Evolutionary conservation across 2,797 vertebrate species (phyloP).

Genomic region (Aphelocoma californica): DNA sequence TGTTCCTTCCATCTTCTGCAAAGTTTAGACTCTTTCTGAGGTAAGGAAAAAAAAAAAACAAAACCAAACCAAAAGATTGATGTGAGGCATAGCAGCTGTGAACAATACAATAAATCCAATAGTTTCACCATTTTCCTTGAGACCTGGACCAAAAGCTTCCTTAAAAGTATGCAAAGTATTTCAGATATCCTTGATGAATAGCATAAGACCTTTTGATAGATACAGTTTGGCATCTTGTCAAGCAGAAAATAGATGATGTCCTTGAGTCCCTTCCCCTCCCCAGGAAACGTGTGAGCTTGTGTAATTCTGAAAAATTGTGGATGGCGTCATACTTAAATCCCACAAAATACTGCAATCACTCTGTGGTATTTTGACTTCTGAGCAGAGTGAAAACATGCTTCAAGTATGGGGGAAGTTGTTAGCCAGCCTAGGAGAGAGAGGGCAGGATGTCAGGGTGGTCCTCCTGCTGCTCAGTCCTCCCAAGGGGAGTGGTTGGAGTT

Average conservation of each 20-base stretch:
- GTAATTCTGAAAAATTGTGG: constrained; percentile 55
- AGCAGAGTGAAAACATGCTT: constrained; percentile 1
- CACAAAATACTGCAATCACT: constrained; percentile 46
- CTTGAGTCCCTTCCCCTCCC: not conserved
- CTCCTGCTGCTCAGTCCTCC: not conserved
- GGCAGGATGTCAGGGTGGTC: not conserved
- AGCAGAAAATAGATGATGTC: constrained; percentile 22
- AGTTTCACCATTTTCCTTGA: not conserved
- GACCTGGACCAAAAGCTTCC: not conserved
- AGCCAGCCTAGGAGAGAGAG: not conserved
- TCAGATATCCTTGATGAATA: not conserved
- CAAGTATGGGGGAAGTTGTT: not conserved
- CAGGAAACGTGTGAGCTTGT: constrained; percentile 55
- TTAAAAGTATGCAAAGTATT: not conserved
- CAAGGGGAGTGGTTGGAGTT: not conserved
- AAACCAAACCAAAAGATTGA: not conserved
- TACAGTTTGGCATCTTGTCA: not conserved
- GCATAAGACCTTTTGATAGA: not conserved
- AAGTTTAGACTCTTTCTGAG: not conserved
- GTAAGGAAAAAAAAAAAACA: not conserved
- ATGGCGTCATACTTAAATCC: constrained; percentile 52
- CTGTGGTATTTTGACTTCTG: constrained; percentile 49
- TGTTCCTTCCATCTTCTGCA: not conserved
- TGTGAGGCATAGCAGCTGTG: not conserved
- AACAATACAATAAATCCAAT: not conserved